Conservation (phyloP, 2,113 vertebrate genomes). For the Pavo muticus region DNA sequence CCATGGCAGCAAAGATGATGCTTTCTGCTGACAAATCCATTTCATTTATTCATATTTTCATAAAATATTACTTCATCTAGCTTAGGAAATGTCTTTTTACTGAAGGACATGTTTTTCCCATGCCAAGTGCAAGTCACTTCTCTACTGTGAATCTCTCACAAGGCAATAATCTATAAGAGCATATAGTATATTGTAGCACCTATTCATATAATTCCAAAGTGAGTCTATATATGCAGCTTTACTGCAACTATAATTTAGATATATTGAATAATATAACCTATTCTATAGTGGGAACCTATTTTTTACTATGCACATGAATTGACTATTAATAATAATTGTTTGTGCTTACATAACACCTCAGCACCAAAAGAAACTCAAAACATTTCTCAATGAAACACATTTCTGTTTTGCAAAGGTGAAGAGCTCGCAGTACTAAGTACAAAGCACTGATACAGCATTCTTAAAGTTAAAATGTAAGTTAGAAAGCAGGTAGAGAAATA, state of each 20-base stretch:
- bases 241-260: slow-evolving; percentile 49
- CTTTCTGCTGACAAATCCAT: background rate
- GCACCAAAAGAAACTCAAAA: background rate
- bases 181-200: slow-evolving; percentile 7
- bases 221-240: slow-evolving; percentile 18
- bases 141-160: background rate
- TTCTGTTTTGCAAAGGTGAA: background rate
- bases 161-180: slow-evolving; percentile 17
- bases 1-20: background rate
- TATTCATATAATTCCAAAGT: slow-evolving; percentile 43
- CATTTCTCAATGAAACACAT: background rate
- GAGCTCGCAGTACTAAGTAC: background rate
- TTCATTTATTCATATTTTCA: background rate
- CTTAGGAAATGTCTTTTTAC: slow-evolving; percentile 9
- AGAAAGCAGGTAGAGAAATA: background rate
- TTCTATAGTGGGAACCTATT: slow-evolving; percentile 33
- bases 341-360: background rate
- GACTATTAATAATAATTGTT: slow-evolving; percentile 63
- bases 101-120: slow-evolving; percentile 12
- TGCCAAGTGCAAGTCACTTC: background rate
- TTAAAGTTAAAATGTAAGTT: background rate
- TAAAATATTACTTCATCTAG: slow-evolving; percentile 21
- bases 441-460: background rate
- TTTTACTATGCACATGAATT: slow-evolving; percentile 64
- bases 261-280: slow-evolving; percentile 56